These are phyloP conservation scores for Danaus plexippus DNA, from an alignment of 1,140 invertebrate species.

Conservation along the genomic window DNA sequence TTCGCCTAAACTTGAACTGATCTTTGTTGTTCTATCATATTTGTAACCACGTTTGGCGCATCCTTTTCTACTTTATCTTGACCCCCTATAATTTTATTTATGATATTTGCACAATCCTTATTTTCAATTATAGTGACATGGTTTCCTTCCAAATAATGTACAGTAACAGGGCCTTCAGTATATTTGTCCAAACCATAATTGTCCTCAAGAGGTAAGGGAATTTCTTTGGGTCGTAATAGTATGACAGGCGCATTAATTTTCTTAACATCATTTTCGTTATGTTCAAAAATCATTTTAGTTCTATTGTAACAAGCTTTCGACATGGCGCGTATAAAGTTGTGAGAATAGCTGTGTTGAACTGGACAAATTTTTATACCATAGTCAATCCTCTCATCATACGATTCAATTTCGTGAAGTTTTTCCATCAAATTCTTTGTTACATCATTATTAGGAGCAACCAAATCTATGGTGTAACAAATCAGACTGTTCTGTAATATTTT, in stretches of 20 bases:
- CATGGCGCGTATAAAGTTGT: constrained; percentile 65
- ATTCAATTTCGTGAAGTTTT: constrained; percentile 72
- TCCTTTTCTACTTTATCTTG: constrained; percentile 27
- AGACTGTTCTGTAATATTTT: constrained; percentile 71
- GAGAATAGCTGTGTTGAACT: constrained; percentile 59
- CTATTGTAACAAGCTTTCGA: constrained; percentile 71
- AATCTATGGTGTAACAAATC: constrained; percentile 67
- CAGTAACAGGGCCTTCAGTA: constrained; percentile 61
- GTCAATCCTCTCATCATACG: constrained; percentile 68
- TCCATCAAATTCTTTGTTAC: constrained; percentile 56
- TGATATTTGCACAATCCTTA: constrained; percentile 74
- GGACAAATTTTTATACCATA: constrained; percentile 42
- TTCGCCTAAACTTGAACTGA: constrained; percentile 31
- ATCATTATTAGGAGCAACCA: constrained; percentile 70
- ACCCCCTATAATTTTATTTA: constrained; percentile 66
- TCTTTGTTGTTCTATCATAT: constrained; percentile 48
- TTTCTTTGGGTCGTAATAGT: constrained; percentile 76
- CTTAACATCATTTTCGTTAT: constrained; percentile 53
- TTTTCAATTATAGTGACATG: constrained; percentile 80
- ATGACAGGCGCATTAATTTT: constrained; percentile 74
- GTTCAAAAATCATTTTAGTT: constrained; percentile 71
- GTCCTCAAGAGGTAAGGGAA: constrained; percentile 65
- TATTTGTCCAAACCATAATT: constrained; percentile 72
- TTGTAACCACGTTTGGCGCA: constrained; percentile 38
- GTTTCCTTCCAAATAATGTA: constrained; percentile 78